These are phyloP conservation scores for Carassius carassius DNA, from an alignment of 2,113 vertebrate species.

Conservation along the genomic window DNA sequence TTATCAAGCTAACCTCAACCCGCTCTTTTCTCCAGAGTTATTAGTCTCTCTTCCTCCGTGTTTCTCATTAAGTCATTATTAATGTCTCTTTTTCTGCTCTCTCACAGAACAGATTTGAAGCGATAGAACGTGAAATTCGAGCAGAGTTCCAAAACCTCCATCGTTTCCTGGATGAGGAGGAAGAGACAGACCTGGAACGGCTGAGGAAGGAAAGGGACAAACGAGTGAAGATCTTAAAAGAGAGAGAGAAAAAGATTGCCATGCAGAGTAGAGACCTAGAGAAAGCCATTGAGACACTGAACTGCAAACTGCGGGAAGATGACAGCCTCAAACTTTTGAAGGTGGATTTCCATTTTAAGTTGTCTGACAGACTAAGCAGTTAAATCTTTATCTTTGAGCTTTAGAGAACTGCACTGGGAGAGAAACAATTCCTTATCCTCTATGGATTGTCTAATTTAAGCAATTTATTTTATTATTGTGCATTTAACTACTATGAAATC, in stretches of 20 bases:
- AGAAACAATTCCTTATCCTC: background rate
- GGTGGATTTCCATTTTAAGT: conserved; percentile 61
- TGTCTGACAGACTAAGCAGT: conserved; percentile 13
- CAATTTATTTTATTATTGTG: background rate
- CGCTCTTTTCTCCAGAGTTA: background rate
- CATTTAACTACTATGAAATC: background rate
- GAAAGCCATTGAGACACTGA: conserved; percentile 68
- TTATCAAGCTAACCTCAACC: background rate
- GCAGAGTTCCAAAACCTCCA: conserved; percentile 77
- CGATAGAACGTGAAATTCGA: conserved; percentile 70
- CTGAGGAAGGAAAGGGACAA: conserved; percentile 69
- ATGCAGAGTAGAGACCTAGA: conserved; percentile 72
- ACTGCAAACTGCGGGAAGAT: conserved; percentile 73
- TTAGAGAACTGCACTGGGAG: background rate
- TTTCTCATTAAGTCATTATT: background rate
- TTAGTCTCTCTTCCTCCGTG: background rate
- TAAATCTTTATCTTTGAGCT: background rate
- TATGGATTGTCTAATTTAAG: background rate
- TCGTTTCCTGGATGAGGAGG: conserved; percentile 73
- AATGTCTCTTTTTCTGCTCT: background rate
- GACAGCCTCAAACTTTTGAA: conserved; percentile 72
- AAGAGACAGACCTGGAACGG: conserved; percentile 67
- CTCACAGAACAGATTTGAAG: conserved; percentile 69
- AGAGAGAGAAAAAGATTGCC: conserved; percentile 73
- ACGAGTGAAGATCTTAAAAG: conserved; percentile 70